These are phyloP conservation scores for Apis laboriosa DNA, from an alignment of 1,140 invertebrate species.

Conservation along the genomic window DNA sequence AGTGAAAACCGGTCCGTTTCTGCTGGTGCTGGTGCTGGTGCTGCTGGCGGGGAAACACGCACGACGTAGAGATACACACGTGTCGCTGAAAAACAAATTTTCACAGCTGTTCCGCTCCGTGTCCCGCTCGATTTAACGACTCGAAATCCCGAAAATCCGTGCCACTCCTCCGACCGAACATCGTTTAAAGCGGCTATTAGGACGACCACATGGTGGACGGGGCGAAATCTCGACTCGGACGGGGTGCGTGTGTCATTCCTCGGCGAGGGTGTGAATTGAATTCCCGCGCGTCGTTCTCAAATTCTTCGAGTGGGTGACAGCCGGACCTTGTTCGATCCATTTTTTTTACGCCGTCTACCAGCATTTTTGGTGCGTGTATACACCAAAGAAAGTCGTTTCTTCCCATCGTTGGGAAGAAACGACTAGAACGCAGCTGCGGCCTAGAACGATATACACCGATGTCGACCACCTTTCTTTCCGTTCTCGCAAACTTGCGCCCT, in stretches of 20 bases:
- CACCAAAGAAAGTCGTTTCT: neutral
- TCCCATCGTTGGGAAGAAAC: neutral
- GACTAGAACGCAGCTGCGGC: neutral
- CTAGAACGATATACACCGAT: neutral
- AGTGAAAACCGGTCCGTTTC: slow-evolving; percentile 33
- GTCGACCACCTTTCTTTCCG: neutral
- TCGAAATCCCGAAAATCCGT: slow-evolving; percentile 10
- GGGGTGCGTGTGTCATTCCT: neutral
- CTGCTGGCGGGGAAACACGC: neutral
- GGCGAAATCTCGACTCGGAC: neutral
- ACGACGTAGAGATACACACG: neutral
- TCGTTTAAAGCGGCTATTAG: slow-evolving; percentile 33
- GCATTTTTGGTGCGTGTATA: neutral
- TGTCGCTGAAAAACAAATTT: slow-evolving; percentile 54
- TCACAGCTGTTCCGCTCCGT: slow-evolving; percentile 60
- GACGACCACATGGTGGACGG: slow-evolving; percentile 25
- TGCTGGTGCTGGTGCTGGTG: neutral
- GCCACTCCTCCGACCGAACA: neutral
- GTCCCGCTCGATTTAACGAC: slow-evolving; percentile 57
- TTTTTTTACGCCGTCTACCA: neutral
- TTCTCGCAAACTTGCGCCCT: neutral
- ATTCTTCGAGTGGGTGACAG: too few species aligned
- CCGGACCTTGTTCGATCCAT: neutral
- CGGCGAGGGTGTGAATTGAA: neutral
- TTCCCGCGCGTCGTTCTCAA: too few species aligned